Conservation (phyloP, 1,140 invertebrate species). For the Drosophila tsacasi region DNA sequence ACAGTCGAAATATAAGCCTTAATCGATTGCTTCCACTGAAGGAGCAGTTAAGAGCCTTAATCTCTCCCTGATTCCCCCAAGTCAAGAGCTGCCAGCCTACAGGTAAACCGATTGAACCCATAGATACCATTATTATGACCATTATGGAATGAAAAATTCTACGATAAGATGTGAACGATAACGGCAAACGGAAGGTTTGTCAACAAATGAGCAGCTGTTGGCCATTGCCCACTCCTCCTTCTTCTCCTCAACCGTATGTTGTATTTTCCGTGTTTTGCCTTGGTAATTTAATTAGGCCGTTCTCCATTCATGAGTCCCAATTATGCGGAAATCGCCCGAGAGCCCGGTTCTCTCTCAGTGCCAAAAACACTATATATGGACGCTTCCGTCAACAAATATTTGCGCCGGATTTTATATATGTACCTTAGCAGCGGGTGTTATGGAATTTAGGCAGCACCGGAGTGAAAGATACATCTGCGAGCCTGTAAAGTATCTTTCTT, state of each 20-base stretch:
- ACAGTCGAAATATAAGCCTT: neutral
- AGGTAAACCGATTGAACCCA: conserved; percentile 18
- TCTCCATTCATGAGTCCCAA: conserved; percentile 39
- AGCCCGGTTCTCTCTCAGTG: conserved; percentile 27
- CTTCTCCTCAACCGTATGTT: neutral
- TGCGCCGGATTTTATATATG: conserved; percentile 34
- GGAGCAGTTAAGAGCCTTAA: conserved; percentile 11
- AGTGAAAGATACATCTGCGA: neutral
- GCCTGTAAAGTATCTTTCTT: neutral
- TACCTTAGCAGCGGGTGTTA: neutral
- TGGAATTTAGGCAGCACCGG: neutral
- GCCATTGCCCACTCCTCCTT: neutral
- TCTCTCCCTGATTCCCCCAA: conserved; percentile 15
- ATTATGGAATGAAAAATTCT: conserved; percentile 40
- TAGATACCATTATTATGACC: conserved; percentile 33
- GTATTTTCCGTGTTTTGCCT: conserved; percentile 10
- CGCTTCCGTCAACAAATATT: conserved; percentile 74
- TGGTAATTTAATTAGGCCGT: conserved; percentile 70
- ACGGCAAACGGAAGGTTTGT: conserved; percentile 44
- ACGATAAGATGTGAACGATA: conserved; percentile 78
- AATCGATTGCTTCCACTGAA: conserved; percentile 12
- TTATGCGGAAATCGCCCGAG: conserved; percentile 57
- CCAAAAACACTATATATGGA: conserved; percentile 22
- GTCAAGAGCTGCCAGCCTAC: conserved; percentile 30
- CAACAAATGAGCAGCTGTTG: conserved; percentile 61